These are phyloP conservation scores for Pagetopsis macropterus DNA, from an alignment of 2,797 vertebrate species.

Conservation along the genomic window DNA sequence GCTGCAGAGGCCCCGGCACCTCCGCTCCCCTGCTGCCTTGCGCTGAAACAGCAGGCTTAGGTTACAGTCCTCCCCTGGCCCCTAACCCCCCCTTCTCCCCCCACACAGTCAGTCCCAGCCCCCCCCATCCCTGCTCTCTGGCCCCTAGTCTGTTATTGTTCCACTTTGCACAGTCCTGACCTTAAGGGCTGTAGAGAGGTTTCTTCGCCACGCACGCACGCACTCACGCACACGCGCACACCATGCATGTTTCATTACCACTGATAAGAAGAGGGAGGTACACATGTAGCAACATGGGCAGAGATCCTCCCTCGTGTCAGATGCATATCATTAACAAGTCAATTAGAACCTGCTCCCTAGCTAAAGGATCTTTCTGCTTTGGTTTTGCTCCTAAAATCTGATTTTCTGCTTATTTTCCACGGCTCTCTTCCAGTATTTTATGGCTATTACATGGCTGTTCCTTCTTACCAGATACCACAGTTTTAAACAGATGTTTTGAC, in stretches of 20 bases:
- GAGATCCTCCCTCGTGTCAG: conserved; percentile 81
- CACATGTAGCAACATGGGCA: conserved; percentile 76
- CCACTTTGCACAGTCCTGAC: conserved; percentile 90
- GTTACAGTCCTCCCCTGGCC: conserved; percentile 82
- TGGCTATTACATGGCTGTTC: conserved; percentile 69
- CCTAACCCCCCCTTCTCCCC: conserved; percentile 38
- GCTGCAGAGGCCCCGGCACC: conserved; percentile 79
- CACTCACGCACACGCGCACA: conserved; percentile 30
- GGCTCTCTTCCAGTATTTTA: conserved; percentile 61
- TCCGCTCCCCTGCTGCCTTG: conserved; percentile 87
- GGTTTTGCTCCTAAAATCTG: conserved; percentile 66
- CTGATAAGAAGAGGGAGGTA: conserved; percentile 82
- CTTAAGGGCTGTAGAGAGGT: conserved; percentile 84
- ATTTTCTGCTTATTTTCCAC: conserved; percentile 81
- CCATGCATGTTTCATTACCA: conserved; percentile 86
- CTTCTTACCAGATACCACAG: conserved; percentile 26
- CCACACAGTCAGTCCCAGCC: conserved; percentile 37
- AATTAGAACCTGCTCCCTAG: conserved; percentile 74
- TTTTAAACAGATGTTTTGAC: conserved; percentile 50
- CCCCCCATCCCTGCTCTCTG: conserved; percentile 67
- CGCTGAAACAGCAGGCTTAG: conserved; percentile 88
- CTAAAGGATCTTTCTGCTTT: conserved; percentile 50
- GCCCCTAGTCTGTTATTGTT: conserved; percentile 89
- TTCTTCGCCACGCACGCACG: conserved; percentile 70
- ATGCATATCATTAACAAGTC: conserved; percentile 86